Conservation (phyloP, 2,888 invertebrate genomes). For the Trichacis sp. region DNA sequence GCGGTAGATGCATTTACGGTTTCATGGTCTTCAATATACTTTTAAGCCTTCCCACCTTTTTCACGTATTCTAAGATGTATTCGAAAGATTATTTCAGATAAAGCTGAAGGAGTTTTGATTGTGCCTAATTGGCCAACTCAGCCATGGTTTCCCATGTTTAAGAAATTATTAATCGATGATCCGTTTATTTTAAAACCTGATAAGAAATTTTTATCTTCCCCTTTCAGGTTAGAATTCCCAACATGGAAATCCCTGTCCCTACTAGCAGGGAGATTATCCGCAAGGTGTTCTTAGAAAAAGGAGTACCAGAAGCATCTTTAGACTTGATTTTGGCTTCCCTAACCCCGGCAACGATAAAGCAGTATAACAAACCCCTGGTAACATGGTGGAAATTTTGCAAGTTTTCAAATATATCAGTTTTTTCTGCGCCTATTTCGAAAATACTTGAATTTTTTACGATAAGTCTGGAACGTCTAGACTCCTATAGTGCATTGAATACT, state of each 20-base stretch:
- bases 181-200: conserved; percentile 45
- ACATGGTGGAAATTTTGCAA: neutral
- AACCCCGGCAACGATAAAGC: too few relatives aligned
- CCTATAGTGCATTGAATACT: conserved; percentile 28
- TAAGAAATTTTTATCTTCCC: conserved; percentile 41
- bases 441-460: neutral
- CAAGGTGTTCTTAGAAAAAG: conserved; percentile 37
- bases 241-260: too few relatives aligned
- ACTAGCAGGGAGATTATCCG: conserved; percentile 49
- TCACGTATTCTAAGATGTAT: conserved; percentile 46
- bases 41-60: conserved; percentile 56
- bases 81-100: conserved; percentile 50
- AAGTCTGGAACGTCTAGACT: conserved; percentile 5
- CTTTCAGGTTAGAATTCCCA: conserved; percentile 45
- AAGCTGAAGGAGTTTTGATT: conserved; percentile 51
- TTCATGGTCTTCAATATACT: conserved; percentile 23
- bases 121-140: conserved; percentile 52
- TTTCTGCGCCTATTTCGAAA: too few relatives aligned
- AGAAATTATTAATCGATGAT: conserved; percentile 13
- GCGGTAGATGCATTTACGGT: conserved; percentile 51
- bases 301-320: too few relatives aligned
- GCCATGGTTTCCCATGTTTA: conserved; percentile 53
- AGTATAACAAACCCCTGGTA: too few relatives aligned
- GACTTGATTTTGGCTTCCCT: too few relatives aligned
- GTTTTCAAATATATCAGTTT: neutral